phyloP scores from a whole-genome alignment of 2,888 invertebrate genomes.

The Parapristionchus giblindavisi region DNA sequence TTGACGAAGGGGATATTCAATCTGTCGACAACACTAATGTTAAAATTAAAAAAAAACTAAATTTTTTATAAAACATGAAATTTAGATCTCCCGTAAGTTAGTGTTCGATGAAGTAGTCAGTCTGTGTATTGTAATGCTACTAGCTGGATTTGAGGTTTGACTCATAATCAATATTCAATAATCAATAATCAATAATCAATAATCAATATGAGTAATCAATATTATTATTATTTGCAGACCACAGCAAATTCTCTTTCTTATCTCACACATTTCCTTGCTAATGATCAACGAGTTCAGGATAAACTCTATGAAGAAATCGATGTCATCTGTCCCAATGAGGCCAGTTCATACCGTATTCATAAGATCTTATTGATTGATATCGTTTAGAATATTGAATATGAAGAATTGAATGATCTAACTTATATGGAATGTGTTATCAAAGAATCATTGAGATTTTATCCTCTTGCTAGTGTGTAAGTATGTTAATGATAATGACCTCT shows the following conservation, averaged over 20 bases:
- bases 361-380: neutral
- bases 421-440: conserved; percentile 61
- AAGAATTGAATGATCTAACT: conserved; percentile 52
- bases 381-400: conserved; percentile 50
- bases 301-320: conserved; percentile 45
- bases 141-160: conserved; percentile 72
- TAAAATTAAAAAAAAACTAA: neutral
- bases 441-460: conserved; percentile 60
- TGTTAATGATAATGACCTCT: neutral
- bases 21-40: conserved; percentile 4
- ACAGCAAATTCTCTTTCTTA: conserved; percentile 30
- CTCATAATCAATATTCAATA: conserved; percentile 72
- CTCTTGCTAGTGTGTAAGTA: conserved; percentile 58
- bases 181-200: conserved; percentile 68
- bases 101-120: conserved; percentile 57
- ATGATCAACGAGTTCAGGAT: conserved; percentile 50
- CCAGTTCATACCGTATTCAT: conserved; percentile 10
- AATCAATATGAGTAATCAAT: conserved; percentile 70
- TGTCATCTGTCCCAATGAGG: conserved; percentile 43
- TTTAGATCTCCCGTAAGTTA: conserved; percentile 43
- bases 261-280: conserved; percentile 43
- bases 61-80: neutral
- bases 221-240: conserved; percentile 24
- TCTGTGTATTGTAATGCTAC: conserved; percentile 59
- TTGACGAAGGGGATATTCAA: conserved; percentile 37